phyloP scores from a whole-genome alignment of 1,140 invertebrate species.

The Drosophila pandora region DNA sequence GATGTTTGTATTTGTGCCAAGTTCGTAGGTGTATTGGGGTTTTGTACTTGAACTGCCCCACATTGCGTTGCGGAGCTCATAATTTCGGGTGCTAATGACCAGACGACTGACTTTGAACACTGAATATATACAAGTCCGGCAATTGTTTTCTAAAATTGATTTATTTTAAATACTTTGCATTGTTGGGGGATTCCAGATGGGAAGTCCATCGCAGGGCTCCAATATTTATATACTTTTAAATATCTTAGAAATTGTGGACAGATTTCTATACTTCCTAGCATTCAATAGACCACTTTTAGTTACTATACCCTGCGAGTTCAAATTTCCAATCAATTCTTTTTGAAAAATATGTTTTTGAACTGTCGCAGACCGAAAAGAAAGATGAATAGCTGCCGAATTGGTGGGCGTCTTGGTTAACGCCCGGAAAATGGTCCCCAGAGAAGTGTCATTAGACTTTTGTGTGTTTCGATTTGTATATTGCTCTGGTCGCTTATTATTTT shows the following conservation, averaged over 20 bases:
- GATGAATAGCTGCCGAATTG: slow-evolving; percentile 7
- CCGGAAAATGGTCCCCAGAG: slow-evolving; percentile 22
- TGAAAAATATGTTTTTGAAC: neutral
- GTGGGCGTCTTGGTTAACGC: slow-evolving; percentile 43
- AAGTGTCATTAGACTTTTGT: slow-evolving; percentile 34
- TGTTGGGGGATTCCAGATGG: slow-evolving; percentile 12
- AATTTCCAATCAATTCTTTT: neutral
- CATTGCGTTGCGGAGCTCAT: slow-evolving; percentile 45
- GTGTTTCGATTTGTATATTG: slow-evolving; percentile 46
- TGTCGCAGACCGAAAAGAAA: slow-evolving; percentile 3
- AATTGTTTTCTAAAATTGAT: slow-evolving; percentile 28
- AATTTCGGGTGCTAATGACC: slow-evolving; percentile 63
- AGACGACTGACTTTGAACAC: slow-evolving; percentile 31
- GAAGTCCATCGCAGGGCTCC: neutral
- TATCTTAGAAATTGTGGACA: no score
- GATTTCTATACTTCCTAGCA: no score
- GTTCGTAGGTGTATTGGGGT: neutral
- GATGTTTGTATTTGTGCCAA: slow-evolving; percentile 15
- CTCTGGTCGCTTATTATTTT: slow-evolving; percentile 41
- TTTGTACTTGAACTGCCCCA: slow-evolving; percentile 54
- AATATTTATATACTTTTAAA: no score
- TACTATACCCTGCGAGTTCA: neutral
- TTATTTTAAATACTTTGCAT: slow-evolving; percentile 5
- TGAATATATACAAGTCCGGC: slow-evolving; percentile 23
- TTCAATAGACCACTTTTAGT: no score